These are phyloP conservation scores for Pycnomerus fuliginosus DNA, from an alignment of 2,888 invertebrate species.

Conservation along the genomic window DNA sequence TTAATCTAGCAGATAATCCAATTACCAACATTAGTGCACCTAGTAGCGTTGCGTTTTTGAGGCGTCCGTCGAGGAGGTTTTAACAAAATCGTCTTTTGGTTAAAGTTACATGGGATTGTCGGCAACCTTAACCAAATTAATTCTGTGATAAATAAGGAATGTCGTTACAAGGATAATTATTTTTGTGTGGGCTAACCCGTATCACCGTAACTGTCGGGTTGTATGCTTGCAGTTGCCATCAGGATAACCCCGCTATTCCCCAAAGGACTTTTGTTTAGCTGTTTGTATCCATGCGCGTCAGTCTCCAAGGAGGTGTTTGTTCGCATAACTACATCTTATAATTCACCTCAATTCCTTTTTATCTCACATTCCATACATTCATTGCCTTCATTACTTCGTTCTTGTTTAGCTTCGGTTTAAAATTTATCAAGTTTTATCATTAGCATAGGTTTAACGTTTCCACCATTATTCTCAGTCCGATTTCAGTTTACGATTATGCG, in stretches of 20 bases:
- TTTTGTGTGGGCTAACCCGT: too few species aligned
- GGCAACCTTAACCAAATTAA: too few species aligned
- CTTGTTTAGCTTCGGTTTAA: constrained; percentile 4
- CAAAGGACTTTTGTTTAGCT: constrained; percentile 12
- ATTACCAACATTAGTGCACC: too few species aligned
- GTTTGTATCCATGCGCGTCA: constrained; percentile 8
- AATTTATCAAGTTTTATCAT: neutral
- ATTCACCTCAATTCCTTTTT: constrained; percentile 17
- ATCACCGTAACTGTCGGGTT: too few species aligned
- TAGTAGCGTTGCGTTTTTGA: too few species aligned
- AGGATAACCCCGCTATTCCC: constrained; percentile 8
- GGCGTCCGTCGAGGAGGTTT: too few species aligned
- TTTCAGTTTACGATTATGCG: constrained; percentile 1
- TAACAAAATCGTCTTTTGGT: too few species aligned
- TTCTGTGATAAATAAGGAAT: too few species aligned
- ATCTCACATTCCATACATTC: too few species aligned
- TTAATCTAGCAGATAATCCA: too few species aligned
- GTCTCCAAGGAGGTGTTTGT: constrained; percentile 16
- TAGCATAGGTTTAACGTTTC: neutral
- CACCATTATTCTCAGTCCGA: neutral
- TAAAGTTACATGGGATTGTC: too few species aligned
- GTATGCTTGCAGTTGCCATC: constrained; percentile 1
- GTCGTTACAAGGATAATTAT: too few species aligned
- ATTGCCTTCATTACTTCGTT: constrained; percentile 12
- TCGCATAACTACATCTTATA: constrained; percentile 15